phyloP scores from a whole-genome alignment of 2,113 vertebrate genomes.

The Campylomormyrus tamandua region DNA sequence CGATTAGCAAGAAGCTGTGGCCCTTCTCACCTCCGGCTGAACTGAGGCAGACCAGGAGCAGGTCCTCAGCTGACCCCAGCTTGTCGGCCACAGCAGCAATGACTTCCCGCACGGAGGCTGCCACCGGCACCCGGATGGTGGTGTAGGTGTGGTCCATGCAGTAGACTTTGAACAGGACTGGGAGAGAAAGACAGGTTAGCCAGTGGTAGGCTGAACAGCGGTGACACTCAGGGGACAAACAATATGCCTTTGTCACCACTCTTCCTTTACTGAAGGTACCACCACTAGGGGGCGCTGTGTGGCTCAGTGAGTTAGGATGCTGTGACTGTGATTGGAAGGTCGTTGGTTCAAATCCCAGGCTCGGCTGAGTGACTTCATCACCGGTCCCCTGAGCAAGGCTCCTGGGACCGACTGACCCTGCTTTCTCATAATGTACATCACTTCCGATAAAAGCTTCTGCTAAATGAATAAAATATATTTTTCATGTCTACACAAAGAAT shows the following conservation, averaged over 20 bases:
- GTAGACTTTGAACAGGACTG: slow-evolving; percentile 95
- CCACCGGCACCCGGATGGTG: slow-evolving; percentile 82
- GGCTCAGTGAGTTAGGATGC: neutral
- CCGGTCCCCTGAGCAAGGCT: neutral
- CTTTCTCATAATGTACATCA: neutral
- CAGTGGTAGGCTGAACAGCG: neutral
- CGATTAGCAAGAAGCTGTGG: slow-evolving; percentile 37
- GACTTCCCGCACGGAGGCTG: slow-evolving; percentile 83
- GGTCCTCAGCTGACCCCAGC: slow-evolving; percentile 83
- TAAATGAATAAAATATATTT: neutral
- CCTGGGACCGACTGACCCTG: neutral
- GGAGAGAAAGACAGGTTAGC: slow-evolving; percentile 25
- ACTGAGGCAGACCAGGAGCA: slow-evolving; percentile 84
- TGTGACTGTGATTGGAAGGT: neutral
- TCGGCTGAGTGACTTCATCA: neutral
- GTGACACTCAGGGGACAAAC: neutral
- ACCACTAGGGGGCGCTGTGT: neutral
- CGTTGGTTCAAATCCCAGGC: neutral
- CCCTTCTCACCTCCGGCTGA: slow-evolving; percentile 84
- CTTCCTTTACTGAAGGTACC: neutral
- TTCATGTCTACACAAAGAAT: neutral
- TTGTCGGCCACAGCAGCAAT: slow-evolving; percentile 83
- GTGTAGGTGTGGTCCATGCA: slow-evolving; percentile 94
- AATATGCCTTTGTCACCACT: neutral
- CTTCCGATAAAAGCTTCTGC: neutral